Base-by-base conservation (phyloP, 1,140 invertebrate genomes). In the Prorops nasuta region DNA sequence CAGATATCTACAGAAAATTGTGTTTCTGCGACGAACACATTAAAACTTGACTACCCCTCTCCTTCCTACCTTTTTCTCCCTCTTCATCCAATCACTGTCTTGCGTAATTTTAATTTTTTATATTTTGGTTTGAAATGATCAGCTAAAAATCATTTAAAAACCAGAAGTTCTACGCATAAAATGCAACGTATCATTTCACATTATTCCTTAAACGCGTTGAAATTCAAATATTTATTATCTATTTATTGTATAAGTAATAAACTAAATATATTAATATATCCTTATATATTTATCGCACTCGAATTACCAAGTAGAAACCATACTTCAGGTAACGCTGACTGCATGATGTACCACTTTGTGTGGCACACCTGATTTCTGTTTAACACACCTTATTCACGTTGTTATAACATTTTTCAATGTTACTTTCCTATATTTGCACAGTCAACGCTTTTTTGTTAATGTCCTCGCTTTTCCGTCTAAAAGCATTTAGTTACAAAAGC, bases 251-350 rank as follows among this genome's bases (percentile, higher is more conserved):
- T 67, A 72, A 40, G 56, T 62, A 67, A 58, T 63, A 62, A 66
- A 66, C 57, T 70, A 66, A 61, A 64, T 66, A 60, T 65, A 58
- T 60, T 64, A 61, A 54, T 67, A 56, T 58, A 62, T 60, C 58
- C 57, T 46, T 64, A 66, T 68, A 64, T 72, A 67, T 58, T 68
- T 58, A 58, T 67, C 68, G 66, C 64, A 70, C 49, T 70, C 57
- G 57, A 69, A 68, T 66, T 48, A 47, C 54, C 37, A 64, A 59
- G 67, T 66, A 53, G 66, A 51, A 61, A 58, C 60, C 56, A 66
- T 64, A 57, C 62, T 69, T 71, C 67, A 72, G 71, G 69, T 74
- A 72, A 71, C 68, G 58, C 60, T 58, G 52, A 52, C 64, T 69
- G 50, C 59, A 28, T 28, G 58, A 61, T 63, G 65, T 63, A 65